Percentiles rank a stretch among this genome's conserved stretches.
Conservation (phyloP, 2,797 vertebrate species). For the Poecilia velifera region DNA sequence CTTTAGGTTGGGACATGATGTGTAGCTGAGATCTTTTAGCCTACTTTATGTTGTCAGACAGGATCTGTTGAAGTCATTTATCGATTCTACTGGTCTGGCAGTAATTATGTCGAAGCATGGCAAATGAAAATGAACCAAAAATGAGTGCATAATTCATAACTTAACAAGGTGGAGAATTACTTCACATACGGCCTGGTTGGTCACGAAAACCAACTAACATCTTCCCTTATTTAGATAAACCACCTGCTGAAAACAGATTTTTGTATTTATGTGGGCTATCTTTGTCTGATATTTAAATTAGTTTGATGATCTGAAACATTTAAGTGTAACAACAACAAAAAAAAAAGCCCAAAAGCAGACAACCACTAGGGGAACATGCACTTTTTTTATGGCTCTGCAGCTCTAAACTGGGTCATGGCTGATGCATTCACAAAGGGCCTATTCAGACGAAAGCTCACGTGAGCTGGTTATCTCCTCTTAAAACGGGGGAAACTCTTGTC, state of each 20-base stretch:
- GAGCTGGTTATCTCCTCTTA: slow-evolving; percentile 19
- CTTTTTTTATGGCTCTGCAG: background rate
- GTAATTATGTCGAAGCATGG: background rate
- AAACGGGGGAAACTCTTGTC: slow-evolving; percentile 46
- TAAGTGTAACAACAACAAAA: background rate
- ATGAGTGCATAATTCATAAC: background rate
- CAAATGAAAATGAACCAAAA: background rate
- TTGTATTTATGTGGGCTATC: background rate
- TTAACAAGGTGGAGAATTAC: background rate
- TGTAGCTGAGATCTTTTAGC: background rate
- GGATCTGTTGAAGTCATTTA: background rate
- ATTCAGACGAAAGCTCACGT: slow-evolving; percentile 37
- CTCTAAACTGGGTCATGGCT: slow-evolving; percentile 46
- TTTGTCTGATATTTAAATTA: background rate
- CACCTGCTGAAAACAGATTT: background rate
- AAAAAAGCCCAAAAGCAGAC: background rate
- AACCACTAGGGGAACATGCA: background rate
- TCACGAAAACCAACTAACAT: background rate
- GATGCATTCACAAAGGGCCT: slow-evolving; percentile 37
- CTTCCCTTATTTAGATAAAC: background rate
- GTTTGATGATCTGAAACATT: background rate
- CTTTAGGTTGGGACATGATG: background rate
- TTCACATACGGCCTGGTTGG: background rate
- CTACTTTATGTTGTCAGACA: background rate
- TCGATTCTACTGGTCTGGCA: background rate